Base-by-base conservation (phyloP, 2,888 invertebrate genomes). In the Bombyx huttoni region DNA sequence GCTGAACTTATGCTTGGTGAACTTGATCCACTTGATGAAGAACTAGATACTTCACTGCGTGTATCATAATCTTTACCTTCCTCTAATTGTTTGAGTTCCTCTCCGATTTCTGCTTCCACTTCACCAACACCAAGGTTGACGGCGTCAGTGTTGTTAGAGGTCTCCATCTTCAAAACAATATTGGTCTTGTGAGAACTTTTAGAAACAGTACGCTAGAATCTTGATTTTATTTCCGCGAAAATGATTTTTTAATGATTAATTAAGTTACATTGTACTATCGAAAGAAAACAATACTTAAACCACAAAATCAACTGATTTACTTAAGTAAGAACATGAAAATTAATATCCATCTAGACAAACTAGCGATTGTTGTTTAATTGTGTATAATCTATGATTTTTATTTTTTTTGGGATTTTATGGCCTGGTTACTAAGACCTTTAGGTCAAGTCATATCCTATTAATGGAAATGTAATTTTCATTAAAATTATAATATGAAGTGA, bases 1-100 rank as follows among this genome's bases (percentile, higher is more conserved):
- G 92, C 93, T 33, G 94, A 92, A 78, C 94, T 94, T 55, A 94
- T 94, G 70, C 94, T 94, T 8, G 94, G 94, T 57, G 92, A 91
- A 67, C 91, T 92, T 1, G 93, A 91, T 53, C 90, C 91, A 58
- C 92, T 92, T 6, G 94, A 93, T 62, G 93, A 92, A 49, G 93
- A 93, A 58, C 95, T 96, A 51, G 96, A 95, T 35, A 96, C 95
- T 85, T 97, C 97, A 78, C 97, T 97, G 10, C 95, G 90, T 3
- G 95, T 95, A 75, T 96, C 96, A 69, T 94, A 96, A 64, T 92
- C 90, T 68, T 90, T 92, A 55, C 91, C 92, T 67, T 94, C 94
- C 60, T 92, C 93, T 57, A 93, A 80, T 75, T 94, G 91, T 75
- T 95, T 94, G 57, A 94, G 84, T 73, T 95, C 94, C 70, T 95